Evolutionary conservation across 1,140 invertebrate genomes (phyloP).

Genomic region (Orius insidiosus): DNA sequence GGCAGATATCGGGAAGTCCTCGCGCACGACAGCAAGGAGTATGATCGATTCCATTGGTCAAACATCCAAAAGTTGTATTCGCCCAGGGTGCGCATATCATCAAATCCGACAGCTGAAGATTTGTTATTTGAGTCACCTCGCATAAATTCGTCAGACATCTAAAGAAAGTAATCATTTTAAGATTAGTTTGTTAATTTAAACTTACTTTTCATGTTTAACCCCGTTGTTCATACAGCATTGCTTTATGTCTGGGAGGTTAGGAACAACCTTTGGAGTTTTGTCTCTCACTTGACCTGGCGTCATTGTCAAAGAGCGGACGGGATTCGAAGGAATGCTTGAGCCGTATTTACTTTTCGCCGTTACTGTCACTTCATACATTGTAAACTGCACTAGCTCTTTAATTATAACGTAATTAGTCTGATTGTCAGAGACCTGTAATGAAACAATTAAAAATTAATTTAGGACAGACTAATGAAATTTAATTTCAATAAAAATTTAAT

Average conservation of each 20-base stretch:
- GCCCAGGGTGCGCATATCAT: slow-evolving; percentile 78
- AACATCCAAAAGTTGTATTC: slow-evolving; percentile 54
- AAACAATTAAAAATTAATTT: slow-evolving; percentile 5
- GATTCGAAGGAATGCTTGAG: slow-evolving; percentile 50
- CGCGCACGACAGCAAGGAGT: slow-evolving; percentile 55
- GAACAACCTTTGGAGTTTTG: slow-evolving; percentile 28
- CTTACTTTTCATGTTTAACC: slow-evolving; percentile 42
- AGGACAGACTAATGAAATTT: no score
- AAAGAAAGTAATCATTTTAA: slow-evolving; percentile 10
- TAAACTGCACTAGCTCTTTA: slow-evolving; percentile 43
- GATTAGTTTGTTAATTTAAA: no score
- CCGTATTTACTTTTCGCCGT: slow-evolving; percentile 54
- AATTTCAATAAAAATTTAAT: no score
- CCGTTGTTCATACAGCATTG: slow-evolving; percentile 51
- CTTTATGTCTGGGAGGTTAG: slow-evolving; percentile 48
- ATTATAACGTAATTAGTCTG: slow-evolving; percentile 35
- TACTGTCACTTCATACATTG: slow-evolving; percentile 65
- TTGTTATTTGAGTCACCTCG: slow-evolving; percentile 45
- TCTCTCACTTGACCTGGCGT: slow-evolving; percentile 37
- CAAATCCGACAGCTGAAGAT: slow-evolving; percentile 46
- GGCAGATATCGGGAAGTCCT: slow-evolving; percentile 52
- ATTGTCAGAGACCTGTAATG: slow-evolving; percentile 32
- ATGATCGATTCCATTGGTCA: slow-evolving; percentile 64
- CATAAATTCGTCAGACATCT: slow-evolving; percentile 59
- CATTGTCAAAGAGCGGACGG: slow-evolving; percentile 46